Evolutionary conservation across 2,797 vertebrate species (phyloP).

Genomic region (Neoniphon sammara): DNA sequence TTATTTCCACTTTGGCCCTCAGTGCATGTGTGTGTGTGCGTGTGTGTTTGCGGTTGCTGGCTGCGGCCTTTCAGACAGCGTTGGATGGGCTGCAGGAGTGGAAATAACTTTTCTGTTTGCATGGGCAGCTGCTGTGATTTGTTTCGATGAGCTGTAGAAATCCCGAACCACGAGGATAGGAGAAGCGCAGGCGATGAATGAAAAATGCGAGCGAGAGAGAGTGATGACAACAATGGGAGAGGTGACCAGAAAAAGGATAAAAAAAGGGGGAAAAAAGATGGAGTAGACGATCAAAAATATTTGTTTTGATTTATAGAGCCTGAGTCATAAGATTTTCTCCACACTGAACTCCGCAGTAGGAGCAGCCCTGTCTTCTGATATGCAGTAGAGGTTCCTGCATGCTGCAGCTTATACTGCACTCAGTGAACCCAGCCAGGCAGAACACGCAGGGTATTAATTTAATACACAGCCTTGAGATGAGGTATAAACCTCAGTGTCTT

Average conservation of each 20-base stretch:
- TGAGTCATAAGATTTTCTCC: constrained; percentile 38
- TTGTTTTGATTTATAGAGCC: constrained; percentile 37
- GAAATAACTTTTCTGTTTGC: constrained; percentile 75
- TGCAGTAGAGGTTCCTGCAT: constrained; percentile 20
- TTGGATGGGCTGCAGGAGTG: constrained; percentile 70
- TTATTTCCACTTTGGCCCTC: constrained; percentile 70
- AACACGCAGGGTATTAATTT: constrained; percentile 69
- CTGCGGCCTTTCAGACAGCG: constrained; percentile 66
- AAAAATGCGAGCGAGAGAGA: constrained; percentile 24
- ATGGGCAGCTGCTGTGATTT: constrained; percentile 68
- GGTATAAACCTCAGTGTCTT: constrained; percentile 50
- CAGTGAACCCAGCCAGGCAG: constrained; percentile 63
- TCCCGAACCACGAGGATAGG: constrained; percentile 19
- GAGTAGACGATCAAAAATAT: constrained; percentile 48
- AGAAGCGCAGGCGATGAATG: constrained; percentile 13
- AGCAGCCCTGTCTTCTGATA: constrained; percentile 24
- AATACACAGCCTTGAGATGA: constrained; percentile 69
- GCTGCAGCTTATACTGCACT: constrained; percentile 43
- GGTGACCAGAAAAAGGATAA: constrained; percentile 38
- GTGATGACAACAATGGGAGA: constrained; percentile 51
- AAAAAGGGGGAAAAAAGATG: constrained; percentile 2
- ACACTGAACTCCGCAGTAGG: constrained; percentile 9
- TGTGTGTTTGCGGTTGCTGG: constrained; percentile 73
- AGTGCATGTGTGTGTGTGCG: constrained; percentile 39
- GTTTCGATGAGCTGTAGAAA: constrained; percentile 65